Percentiles rank a stretch among this genome's conserved stretches.
Evolutionary conservation across 2,888 invertebrate species (phyloP).

Genomic region (Pecten maximus): DNA sequence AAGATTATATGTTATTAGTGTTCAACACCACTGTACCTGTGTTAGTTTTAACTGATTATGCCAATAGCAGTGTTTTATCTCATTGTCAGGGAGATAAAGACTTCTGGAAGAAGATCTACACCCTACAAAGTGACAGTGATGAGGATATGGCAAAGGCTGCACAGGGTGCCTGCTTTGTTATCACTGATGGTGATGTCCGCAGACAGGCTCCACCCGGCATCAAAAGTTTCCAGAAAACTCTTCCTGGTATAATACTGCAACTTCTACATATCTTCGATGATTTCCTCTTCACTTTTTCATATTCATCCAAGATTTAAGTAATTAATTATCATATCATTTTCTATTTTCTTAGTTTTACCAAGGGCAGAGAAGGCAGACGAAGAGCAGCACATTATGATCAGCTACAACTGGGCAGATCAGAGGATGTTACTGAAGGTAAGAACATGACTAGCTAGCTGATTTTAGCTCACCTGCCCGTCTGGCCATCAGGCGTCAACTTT

Average conservation of each 20-base stretch:
- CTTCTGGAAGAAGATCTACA: conserved; percentile 56
- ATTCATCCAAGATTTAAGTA: too few relatives aligned
- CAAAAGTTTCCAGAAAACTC: background rate
- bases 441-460: too few relatives aligned
- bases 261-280: background rate
- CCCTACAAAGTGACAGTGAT: conserved; percentile 52
- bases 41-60: too few relatives aligned
- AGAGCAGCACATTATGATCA: conserved; percentile 75
- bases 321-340: background rate
- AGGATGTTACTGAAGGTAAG: conserved; percentile 69
- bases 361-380: background rate
- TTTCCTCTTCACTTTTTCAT: too few relatives aligned
- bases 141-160: conserved; percentile 58
- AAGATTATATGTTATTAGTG: too few relatives aligned
- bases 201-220: background rate
- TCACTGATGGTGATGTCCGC: conserved; percentile 52
- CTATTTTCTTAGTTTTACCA: background rate
- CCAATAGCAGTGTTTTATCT: too few relatives aligned
- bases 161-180: conserved; percentile 64
- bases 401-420: conserved; percentile 78
- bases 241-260: background rate
- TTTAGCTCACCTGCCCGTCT: too few relatives aligned
- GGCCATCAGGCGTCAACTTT: too few relatives aligned
- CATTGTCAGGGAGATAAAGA: conserved; percentile 56
- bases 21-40: too few relatives aligned